A percentile compares a stretch with the other conserved stretches of the same genome.
These are phyloP conservation scores for Adelges cooleyi DNA, from an alignment of 1,140 invertebrate species.

Conservation along the genomic window DNA sequence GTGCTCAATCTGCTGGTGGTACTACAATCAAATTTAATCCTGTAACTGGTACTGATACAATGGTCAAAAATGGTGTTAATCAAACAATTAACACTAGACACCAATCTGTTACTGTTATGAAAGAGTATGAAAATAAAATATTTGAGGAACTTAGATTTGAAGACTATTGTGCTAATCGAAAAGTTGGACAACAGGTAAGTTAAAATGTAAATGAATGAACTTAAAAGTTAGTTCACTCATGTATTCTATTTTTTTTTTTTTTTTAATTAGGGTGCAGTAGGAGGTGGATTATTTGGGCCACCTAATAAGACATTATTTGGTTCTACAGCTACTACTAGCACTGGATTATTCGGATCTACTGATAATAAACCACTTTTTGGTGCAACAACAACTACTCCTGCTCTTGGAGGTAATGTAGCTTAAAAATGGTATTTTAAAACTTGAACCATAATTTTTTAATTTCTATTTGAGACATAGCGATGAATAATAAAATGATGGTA, in stretches of 20 bases:
- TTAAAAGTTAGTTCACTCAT: neutral
- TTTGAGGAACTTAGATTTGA: constrained; percentile 86
- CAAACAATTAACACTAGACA: constrained; percentile 79
- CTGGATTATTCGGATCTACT: constrained; percentile 26
- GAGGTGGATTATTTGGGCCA: neutral
- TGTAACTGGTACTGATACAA: constrained; percentile 75
- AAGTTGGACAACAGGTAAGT: constrained; percentile 48
- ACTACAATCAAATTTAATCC: constrained; percentile 77
- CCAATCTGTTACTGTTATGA: constrained; percentile 95
- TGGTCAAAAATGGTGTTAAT: constrained; percentile 73
- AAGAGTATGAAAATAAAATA: constrained; percentile 91
- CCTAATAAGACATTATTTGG: constrained; percentile 13
- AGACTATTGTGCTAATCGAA: constrained; percentile 82
- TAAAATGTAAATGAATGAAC: constrained; percentile 32
- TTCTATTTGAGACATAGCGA: too few species aligned
- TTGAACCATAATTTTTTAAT: too few species aligned
- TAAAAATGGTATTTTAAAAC: too few species aligned
- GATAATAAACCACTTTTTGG: constrained; percentile 23
- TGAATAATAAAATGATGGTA: too few species aligned
- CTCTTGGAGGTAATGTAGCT: constrained; percentile 7
- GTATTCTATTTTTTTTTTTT: constrained; percentile 2
- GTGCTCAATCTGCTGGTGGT: constrained; percentile 45
- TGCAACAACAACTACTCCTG: neutral
- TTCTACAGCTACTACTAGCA: constrained; percentile 20
- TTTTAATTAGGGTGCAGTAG: constrained; percentile 34